Base-by-base conservation (phyloP, 2,888 invertebrate species). In the Noctua pronuba region DNA sequence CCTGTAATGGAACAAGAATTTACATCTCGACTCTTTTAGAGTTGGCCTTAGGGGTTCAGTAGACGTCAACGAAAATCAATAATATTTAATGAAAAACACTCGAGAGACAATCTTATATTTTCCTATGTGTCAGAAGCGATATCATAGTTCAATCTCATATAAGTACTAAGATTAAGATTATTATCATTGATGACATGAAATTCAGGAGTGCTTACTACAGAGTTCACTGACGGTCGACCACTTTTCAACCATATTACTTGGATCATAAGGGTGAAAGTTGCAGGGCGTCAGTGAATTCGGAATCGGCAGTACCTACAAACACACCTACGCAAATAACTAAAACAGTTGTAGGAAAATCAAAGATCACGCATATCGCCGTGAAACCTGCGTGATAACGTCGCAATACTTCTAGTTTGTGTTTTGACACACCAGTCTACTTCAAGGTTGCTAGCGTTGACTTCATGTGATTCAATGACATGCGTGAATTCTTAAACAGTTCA, bases 321-420 rank as follows among this genome's bases (percentile, higher is more conserved):
- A 55, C 8, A 67, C 24, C 44, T 70, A 35, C 68, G 49, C 46
- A 52, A 35, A 49, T 31, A 44, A 16, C 16, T 52, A 66, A 58
- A 79, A 69, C 60, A 69, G 18, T 31, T 28, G 60, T 24, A 24
- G 41, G 21, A 79, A 83, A 86, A 73, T 58, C 52, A 62, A 70
- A 74, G 77, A 89, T 86, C 85, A 89, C 86, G 87, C 75, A 72
- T 83, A 83, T 74, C 73, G 38, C 52, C 62, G 79, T 82, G 62
- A 74, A 81, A 78, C 73, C 74, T 44, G 78, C 87, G 86, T 88
- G 90, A 90, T 88, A 89, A 89, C 86, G 78, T 86, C 90, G 90
- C 89, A 91, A 90, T 88, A 85, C 66, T 69, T 80, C 78, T 80
- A 83, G 80, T 84, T 82, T 79, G 69, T 88, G 79, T 90, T 88